Conservation (phyloP, 2,113 vertebrate genomes). For the Dasyurus viverrinus region DNA sequence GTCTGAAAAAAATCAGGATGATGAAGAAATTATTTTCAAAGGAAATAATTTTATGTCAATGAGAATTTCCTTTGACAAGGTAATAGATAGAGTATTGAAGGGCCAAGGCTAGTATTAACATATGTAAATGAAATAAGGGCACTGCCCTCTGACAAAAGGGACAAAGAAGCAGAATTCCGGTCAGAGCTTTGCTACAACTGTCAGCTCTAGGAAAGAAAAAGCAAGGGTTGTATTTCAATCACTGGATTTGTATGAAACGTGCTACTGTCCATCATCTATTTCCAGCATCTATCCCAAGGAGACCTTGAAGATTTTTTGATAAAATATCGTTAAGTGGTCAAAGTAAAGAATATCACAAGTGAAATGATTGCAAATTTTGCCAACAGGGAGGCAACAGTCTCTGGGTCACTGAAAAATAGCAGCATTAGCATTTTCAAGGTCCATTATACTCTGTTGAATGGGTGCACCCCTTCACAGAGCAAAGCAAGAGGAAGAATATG, state of each 20-base stretch:
- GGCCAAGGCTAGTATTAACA: background rate
- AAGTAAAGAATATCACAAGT: conserved; percentile 12
- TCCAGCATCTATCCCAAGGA: background rate
- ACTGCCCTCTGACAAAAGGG: background rate
- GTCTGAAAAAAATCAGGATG: conserved; percentile 7
- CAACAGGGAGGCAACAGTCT: background rate
- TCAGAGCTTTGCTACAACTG: background rate
- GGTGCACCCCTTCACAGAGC: background rate
- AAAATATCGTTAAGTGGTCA: conserved; percentile 7
- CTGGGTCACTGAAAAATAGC: background rate
- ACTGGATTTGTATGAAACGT: conserved; percentile 1
- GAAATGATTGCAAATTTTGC: conserved; percentile 13
- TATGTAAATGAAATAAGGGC: background rate
- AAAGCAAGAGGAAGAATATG: background rate
- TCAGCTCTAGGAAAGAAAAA: background rate
- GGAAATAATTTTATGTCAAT: background rate
- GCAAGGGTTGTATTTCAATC: background rate
- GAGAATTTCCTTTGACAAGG: background rate
- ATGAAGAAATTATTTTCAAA: background rate
- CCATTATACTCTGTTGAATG: background rate
- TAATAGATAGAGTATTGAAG: background rate
- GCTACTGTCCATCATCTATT: background rate
- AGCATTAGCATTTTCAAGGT: background rate
- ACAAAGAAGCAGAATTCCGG: background rate
- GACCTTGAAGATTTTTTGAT: background rate